Conservation (phyloP, 2,113 vertebrate genomes). For the Leucosticte australis region DNA sequence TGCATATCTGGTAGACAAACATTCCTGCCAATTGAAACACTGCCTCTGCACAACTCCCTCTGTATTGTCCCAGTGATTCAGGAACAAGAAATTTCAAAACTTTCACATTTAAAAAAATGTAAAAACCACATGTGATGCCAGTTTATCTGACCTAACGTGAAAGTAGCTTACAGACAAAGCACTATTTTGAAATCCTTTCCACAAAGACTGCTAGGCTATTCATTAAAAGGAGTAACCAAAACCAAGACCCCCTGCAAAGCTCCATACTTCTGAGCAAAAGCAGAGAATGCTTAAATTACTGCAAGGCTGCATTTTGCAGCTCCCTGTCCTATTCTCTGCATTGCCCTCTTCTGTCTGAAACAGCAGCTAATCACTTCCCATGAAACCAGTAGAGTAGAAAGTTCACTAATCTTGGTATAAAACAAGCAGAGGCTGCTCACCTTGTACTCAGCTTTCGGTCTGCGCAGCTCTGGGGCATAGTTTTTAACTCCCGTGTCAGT, state of each 20-base stretch:
- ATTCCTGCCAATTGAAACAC: background rate
- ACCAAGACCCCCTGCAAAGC: background rate
- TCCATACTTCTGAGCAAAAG: background rate
- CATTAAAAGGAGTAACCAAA: background rate
- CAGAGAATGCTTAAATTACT: background rate
- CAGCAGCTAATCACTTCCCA: background rate
- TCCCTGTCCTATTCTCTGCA: background rate
- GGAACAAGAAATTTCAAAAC: background rate
- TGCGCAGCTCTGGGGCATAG: conserved; percentile 87
- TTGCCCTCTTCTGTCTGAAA: background rate
- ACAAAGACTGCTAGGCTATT: background rate
- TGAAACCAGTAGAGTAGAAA: background rate
- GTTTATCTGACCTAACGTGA: background rate
- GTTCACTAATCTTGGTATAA: background rate
- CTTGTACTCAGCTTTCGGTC: conserved; percentile 89
- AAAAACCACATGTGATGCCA: background rate
- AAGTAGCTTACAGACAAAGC: background rate
- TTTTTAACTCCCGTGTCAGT: conserved; percentile 75
- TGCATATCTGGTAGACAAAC: background rate
- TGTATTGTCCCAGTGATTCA: background rate
- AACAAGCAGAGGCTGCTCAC: conserved; percentile 65
- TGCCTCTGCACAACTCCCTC: background rate
- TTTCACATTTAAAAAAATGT: background rate
- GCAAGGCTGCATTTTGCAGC: background rate
- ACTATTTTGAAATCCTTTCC: background rate